Evolutionary conservation across 2,113 vertebrate genomes (phyloP).

Genomic region (Eubucco bourcierii): DNA sequence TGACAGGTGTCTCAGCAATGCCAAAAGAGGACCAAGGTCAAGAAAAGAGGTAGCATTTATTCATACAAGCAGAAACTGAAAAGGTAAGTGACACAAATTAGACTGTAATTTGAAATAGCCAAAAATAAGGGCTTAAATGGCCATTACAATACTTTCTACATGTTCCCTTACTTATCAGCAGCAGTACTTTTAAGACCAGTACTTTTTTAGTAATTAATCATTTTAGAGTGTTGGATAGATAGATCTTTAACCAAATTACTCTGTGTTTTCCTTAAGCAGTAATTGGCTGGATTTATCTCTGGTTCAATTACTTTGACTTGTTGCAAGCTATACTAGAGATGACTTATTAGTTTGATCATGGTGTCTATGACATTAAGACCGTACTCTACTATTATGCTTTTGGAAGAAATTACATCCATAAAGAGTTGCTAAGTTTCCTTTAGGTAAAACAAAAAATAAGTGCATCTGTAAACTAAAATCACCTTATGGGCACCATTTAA

Average conservation of each 20-base stretch:
- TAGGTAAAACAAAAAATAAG: background rate
- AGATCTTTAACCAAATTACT: background rate
- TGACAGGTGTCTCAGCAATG: background rate
- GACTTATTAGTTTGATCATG: background rate
- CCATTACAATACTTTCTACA: background rate
- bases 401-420: background rate
- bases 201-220: background rate
- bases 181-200: background rate
- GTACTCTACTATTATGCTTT: background rate
- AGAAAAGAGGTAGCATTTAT: constrained; percentile 16
- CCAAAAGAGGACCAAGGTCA: constrained; percentile 4
- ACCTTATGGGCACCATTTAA: background rate
- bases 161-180: background rate
- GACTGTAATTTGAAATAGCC: background rate
- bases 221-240: background rate
- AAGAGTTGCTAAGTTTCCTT: background rate
- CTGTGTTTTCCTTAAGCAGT: background rate
- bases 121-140: constrained; percentile 13
- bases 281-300: background rate
- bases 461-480: background rate
- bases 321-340: background rate
- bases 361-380: background rate
- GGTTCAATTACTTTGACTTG: background rate
- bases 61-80: background rate
- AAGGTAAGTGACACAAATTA: constrained; percentile 28